phyloP scores from a whole-genome alignment of 2,113 vertebrate genomes.

The Aepyceros melampus region DNA sequence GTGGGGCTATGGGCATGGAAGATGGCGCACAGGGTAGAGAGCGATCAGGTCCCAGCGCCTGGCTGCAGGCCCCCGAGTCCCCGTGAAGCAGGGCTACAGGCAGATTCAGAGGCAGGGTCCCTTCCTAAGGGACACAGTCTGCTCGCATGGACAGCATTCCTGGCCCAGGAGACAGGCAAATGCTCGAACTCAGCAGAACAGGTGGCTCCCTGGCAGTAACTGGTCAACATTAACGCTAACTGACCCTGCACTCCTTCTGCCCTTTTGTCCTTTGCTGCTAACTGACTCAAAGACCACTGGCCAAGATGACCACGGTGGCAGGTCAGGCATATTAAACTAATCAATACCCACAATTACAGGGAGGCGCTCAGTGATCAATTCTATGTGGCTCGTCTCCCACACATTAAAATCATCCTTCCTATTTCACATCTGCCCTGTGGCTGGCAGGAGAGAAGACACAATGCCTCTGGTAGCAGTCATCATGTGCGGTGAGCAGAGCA shows the following conservation, averaged over 20 bases:
- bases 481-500: background rate
- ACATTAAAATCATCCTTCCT: background rate
- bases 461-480: background rate
- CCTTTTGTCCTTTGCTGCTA: background rate
- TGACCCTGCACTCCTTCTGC: too few species aligned
- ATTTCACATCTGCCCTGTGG: background rate
- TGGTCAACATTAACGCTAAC: background rate
- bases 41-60: background rate
- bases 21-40: accelerated
- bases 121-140: background rate
- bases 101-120: background rate
- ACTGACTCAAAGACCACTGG: background rate
- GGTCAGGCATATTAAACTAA: background rate
- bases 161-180: background rate
- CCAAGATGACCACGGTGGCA: background rate
- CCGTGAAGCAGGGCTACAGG: accelerated
- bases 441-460: background rate
- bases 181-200: background rate
- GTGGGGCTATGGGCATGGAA: background rate
- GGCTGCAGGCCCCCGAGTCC: background rate
- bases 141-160: accelerated
- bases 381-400: background rate
- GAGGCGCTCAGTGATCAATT: background rate
- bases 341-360: background rate
- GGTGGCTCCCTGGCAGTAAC: background rate